Evolutionary conservation across 2,888 invertebrate species (phyloP), one percentile per base, ranked within the genome.

Genomic region (Anthoptus insignis): DNA sequence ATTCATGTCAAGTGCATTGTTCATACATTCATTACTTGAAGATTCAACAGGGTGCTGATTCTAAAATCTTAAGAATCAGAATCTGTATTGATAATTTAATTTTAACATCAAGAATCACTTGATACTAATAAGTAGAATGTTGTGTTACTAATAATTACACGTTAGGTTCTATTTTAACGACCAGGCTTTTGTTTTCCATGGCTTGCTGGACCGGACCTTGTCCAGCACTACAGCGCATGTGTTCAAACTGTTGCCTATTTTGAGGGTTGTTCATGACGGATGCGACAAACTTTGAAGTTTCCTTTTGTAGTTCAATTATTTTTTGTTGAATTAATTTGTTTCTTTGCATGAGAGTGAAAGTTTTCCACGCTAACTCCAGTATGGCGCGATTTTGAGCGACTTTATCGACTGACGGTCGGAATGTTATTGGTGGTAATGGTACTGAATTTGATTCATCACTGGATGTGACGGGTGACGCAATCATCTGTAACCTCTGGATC

Each of bases 271-370:
- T 94, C 86, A 95, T 84, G 4, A 95, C 94, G 3, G 94, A 89
- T 39, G 94, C 88, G 16, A 96, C 93, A 72, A 95, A 96, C 65
- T 94, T 94, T 3, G 94, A 91, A 0, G 96, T 96, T 83, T 96
- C 95, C 65, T 93, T 87, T 74, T 95, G 95, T 37, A 96, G 78
- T 27, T 93, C 94, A 6, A 94, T 88, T 63, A 96, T 88, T 73
- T 95, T 94, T 66, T 94, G 91, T 73, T 96, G 95, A 64, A 96
- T 90, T 45, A 94, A 76, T 67, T 91, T 94, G 82, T 95, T 96
- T 69, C 94, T 94, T 67, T 94, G 94, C 88, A 96, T 94, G 21
- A 96, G 84, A 11, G 93, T 94, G 42, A 96, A 93, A 0, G 96
- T 96, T 76, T 94, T 94, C 81, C 95, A 91, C 4, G 95, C 95